Evolutionary conservation across 2,797 vertebrate species (phyloP), one percentile per base, ranked within the genome.

Genomic region (Sciurus vulgaris): DNA sequence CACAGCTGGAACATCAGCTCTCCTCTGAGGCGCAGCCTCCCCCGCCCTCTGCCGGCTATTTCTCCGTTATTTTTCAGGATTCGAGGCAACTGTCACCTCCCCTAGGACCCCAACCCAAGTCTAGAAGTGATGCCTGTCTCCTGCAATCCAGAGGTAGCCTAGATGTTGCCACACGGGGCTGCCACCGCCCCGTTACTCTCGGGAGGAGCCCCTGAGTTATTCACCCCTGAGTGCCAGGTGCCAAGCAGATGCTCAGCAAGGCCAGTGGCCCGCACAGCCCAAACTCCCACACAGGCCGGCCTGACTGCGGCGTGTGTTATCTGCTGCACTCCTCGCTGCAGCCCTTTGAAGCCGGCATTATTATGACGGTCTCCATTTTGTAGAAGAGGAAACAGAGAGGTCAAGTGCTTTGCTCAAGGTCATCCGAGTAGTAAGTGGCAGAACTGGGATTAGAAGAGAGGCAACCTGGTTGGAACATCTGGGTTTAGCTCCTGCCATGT

Each of bases 21-120:
- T 24, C 4, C 18, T 38, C 14, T 41, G 26, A 0, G 1, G 10
- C 51, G 12, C 20, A 18, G 14, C 7, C 12, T 2, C 38, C 33
- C 5, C 49, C 3, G 82, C 14, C 72, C 41, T 44, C 38, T 20
- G 49, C 18, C 30, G 8, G 33, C 15, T 6, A 12, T 47, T 85
- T 88, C n/a, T 15, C 24, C 33, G 61, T 12, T 63, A 22, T n/a
- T 59, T 38, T 65, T 47, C 24, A 41, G 86, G 79, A 22, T 61
- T 54, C 44, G 20, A 63, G 18, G 20, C 24, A 91, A 33, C 10
- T 20, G 26, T 54, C 35, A 59, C 11, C 22, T 61, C 51, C 59
- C 63, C 35, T 6, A 26, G 49, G 73, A 94, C 49, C 67, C 41
- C 49, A 28, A 81, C 7, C 44, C 26, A 12, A 35, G 38, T 38